phyloP scores from a whole-genome alignment of 2,888 invertebrate species.

The Ophonus ardosiacus region DNA sequence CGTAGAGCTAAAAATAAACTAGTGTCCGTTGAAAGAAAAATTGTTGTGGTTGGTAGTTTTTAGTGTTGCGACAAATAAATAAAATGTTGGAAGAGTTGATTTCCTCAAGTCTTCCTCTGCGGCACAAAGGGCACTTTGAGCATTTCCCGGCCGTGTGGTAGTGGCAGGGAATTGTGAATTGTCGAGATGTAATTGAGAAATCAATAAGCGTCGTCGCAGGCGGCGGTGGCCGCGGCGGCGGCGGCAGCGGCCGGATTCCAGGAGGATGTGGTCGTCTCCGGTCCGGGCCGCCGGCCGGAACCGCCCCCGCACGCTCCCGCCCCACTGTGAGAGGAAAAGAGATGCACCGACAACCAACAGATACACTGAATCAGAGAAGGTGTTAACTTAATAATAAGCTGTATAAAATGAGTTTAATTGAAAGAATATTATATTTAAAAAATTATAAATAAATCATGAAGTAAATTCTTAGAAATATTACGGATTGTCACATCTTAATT shows the following conservation, averaged over 20 bases:
- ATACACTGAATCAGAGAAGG: background rate
- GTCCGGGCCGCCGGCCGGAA: constrained; percentile 63
- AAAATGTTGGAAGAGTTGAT: background rate
- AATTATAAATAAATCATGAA: too few relatives aligned
- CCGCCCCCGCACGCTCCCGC: constrained; percentile 67
- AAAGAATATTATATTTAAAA: too few relatives aligned
- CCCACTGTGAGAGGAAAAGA: constrained; percentile 12
- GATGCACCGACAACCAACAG: background rate
- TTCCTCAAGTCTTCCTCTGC: background rate
- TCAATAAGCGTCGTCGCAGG: constrained; percentile 68
- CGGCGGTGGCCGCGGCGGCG: background rate
- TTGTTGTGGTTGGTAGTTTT: background rate
- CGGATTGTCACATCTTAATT: too few relatives aligned
- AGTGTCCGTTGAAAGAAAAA: background rate
- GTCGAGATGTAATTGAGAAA: constrained; percentile 71
- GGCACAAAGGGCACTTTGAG: background rate
- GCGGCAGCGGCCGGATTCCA: constrained; percentile 41
- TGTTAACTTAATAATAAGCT: too few relatives aligned
- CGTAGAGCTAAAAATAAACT: too few relatives aligned
- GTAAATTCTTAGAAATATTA: too few relatives aligned
- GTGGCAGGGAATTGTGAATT: constrained; percentile 36
- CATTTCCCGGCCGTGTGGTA: background rate
- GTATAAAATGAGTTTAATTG: too few relatives aligned
- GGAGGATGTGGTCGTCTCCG: constrained; percentile 56
- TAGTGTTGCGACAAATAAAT: background rate